A percentile compares a stretch with the other conserved stretches of the same genome.
phyloP scores from a whole-genome alignment of 1,140 invertebrate genomes.

The Leptopilina clavipes region DNA sequence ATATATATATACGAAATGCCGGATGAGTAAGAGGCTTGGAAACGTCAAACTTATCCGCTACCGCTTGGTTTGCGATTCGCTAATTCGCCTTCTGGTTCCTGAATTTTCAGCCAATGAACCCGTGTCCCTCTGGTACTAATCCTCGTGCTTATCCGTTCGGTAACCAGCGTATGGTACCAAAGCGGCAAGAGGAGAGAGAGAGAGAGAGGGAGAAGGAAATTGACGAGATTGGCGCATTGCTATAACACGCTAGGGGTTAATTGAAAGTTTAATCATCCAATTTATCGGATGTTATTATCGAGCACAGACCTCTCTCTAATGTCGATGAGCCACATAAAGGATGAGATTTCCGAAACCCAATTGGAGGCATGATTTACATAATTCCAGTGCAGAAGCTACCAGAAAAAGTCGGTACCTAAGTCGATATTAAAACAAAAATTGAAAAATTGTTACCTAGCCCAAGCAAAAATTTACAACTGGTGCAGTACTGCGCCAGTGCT shows the following conservation, averaged over 20 bases:
- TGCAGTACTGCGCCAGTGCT: too few relatives aligned
- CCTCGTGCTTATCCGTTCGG: conserved; percentile 36
- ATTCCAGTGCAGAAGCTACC: neutral
- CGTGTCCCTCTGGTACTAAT: conserved; percentile 37
- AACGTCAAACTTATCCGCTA: neutral
- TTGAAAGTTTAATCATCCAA: conserved; percentile 49
- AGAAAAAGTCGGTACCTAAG: too few relatives aligned
- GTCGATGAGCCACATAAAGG: conserved; percentile 25
- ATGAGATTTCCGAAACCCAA: neutral
- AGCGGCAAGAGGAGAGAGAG: neutral
- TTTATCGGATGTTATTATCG: conserved; percentile 43
- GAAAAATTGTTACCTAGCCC: too few relatives aligned
- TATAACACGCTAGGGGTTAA: conserved; percentile 40
- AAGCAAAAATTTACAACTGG: too few relatives aligned
- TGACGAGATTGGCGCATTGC: conserved; percentile 46
- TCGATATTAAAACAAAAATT: too few relatives aligned
- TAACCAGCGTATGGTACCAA: conserved; percentile 20
- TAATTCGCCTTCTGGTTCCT: conserved; percentile 8
- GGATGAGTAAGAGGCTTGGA: neutral
- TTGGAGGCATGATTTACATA: neutral
- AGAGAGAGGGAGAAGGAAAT: conserved; percentile 35
- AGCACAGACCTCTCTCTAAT: conserved; percentile 18
- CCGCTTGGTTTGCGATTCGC: conserved; percentile 28
- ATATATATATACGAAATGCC: neutral
- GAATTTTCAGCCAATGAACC: conserved; percentile 32